Evolutionary conservation across 64 coral and sea anemone genomes (phyloP).

Genomic region (Pocillopora verrucosa): DNA sequence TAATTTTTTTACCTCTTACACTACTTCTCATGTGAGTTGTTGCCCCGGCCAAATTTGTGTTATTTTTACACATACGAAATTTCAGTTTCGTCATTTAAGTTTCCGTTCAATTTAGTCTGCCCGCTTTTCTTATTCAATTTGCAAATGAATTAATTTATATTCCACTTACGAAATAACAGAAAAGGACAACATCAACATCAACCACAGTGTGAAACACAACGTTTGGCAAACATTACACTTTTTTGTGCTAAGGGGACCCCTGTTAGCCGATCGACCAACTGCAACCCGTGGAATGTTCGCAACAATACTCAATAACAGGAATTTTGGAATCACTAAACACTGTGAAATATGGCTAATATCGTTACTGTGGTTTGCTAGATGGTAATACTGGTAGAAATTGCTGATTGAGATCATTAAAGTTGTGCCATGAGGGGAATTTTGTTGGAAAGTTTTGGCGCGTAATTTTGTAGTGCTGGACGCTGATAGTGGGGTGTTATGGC

Average conservation of each 20-base stretch:
- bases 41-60: too few species aligned
- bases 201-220: neutral
- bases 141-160: too few species aligned
- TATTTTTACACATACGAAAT: too few species aligned
- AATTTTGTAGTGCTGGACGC: constrained; percentile 5
- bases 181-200: too few species aligned
- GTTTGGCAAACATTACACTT: neutral
- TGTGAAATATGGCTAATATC: neutral
- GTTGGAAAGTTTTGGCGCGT: constrained; percentile 44
- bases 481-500: neutral
- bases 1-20: too few species aligned
- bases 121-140: too few species aligned
- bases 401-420: neutral
- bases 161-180: too few species aligned
- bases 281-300: constrained; percentile 30
- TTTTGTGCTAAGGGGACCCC: neutral
- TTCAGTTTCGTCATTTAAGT: too few species aligned
- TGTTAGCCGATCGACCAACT: neutral
- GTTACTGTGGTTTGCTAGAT: neutral
- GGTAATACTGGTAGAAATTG: constrained; percentile 4
- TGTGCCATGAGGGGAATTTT: neutral
- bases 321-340: constrained; percentile 4
- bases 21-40: too few species aligned
- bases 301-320: neutral
- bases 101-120: too few species aligned